These are phyloP conservation scores for Pseudopodoces humilis DNA, from an alignment of 2,113 vertebrate genomes.

Conservation along the genomic window DNA sequence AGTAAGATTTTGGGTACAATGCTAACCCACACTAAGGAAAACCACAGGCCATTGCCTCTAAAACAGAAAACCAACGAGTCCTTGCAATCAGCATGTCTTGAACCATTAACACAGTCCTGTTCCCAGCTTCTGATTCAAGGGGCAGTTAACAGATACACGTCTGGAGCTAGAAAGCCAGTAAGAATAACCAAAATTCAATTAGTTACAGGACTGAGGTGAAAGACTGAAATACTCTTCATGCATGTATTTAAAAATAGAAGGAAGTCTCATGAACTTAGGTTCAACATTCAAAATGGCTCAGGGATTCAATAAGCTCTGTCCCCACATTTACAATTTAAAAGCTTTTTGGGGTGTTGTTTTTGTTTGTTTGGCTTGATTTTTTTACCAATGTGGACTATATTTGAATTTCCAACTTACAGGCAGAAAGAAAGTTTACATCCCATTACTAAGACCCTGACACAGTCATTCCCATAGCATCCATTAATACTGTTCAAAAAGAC, in stretches of 20 bases:
- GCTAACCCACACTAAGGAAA: not conserved
- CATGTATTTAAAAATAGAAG: not conserved
- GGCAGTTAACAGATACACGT: not conserved
- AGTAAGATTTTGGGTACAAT: not conserved
- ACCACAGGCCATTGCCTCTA: not conserved
- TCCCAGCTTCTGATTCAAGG: not conserved
- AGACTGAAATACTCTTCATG: not conserved
- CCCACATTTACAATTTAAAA: not conserved
- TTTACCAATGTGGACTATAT: not conserved
- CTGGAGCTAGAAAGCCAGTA: not conserved
- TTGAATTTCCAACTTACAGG: not conserved
- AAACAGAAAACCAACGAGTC: not conserved
- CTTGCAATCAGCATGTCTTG: not conserved
- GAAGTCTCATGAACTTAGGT: not conserved
- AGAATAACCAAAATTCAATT: not conserved
- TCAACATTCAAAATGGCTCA: not conserved
- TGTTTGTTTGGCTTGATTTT: rapidly evolving
- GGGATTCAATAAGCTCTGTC: not conserved
- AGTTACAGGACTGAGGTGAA: not conserved
- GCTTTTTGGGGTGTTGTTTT: rapidly evolving
- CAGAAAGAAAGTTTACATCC: not conserved
- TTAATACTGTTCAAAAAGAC: not conserved
- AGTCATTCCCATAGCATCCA: not conserved
- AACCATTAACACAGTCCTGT: not conserved
- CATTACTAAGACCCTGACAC: not conserved